Conservation (phyloP, 2,113 vertebrate species). For the Urocynchramus pylzowi region DNA sequence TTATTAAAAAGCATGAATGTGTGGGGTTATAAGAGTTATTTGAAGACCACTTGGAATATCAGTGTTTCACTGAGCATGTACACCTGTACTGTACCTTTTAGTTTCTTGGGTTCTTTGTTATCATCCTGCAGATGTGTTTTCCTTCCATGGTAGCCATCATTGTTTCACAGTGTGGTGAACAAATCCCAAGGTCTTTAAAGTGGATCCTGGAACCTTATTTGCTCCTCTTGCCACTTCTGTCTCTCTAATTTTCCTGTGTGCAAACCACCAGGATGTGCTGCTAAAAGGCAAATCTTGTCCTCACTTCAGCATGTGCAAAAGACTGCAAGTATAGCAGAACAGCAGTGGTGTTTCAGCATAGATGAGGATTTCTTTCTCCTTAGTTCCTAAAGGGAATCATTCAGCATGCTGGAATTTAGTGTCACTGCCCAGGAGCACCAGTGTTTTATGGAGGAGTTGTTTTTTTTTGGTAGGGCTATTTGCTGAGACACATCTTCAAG, state of each 20-base stretch:
- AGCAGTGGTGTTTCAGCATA: neutral
- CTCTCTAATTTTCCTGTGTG: neutral
- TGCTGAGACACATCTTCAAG: no score
- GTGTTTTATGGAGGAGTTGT: neutral
- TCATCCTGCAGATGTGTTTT: neutral
- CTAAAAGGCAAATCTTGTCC: slow-evolving; percentile 9
- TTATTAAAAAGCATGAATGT: neutral
- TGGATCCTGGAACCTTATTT: neutral
- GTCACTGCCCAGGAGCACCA: neutral
- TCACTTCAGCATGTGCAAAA: neutral
- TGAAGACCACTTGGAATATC: neutral
- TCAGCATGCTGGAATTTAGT: neutral
- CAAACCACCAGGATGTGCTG: neutral
- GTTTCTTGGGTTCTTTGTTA: neutral
- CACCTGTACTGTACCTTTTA: neutral
- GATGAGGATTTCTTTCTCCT: neutral
- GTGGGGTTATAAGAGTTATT: neutral
- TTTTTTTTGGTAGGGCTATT: no score
- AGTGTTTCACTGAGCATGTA: neutral
- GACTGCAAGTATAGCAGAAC: neutral
- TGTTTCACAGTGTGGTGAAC: neutral
- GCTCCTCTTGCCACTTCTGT: neutral
- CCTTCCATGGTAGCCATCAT: neutral
- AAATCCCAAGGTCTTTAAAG: neutral
- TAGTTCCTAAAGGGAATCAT: neutral